These are phyloP conservation scores for Metalampra italica DNA, from an alignment of 2,888 invertebrate genomes.

Conservation along the genomic window DNA sequence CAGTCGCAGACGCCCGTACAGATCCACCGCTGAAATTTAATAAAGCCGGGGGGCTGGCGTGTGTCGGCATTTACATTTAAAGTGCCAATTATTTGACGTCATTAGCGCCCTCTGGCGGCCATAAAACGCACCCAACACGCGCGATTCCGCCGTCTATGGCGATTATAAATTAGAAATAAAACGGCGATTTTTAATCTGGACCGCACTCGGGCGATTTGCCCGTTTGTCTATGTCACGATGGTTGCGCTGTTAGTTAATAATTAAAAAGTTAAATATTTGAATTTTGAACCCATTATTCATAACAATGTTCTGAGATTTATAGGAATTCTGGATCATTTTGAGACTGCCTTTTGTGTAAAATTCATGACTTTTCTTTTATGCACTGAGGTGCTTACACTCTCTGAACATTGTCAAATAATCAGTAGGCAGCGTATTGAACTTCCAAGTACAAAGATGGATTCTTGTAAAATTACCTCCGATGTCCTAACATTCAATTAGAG, in stretches of 20 bases:
- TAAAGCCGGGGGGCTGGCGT: constrained; percentile 60
- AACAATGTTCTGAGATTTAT: too few species aligned
- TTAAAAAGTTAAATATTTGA: constrained; percentile 9
- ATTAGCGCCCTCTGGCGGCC: constrained; percentile 71
- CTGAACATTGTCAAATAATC: too few species aligned
- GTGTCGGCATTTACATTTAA: constrained; percentile 77
- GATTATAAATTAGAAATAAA: constrained; percentile 71
- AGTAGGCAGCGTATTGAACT: too few species aligned
- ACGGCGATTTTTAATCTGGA: constrained; percentile 63
- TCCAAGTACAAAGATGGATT: too few species aligned
- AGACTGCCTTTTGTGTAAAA: too few species aligned
- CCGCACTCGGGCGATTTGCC: constrained; percentile 25
- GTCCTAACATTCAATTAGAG: too few species aligned
- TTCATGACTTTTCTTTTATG: too few species aligned
- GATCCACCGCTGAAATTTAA: constrained; percentile 62
- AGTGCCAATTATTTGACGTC: constrained; percentile 77
- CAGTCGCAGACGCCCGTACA: constrained; percentile 16
- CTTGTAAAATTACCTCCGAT: too few species aligned
- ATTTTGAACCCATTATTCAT: not conserved
- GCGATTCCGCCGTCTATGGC: constrained; percentile 47
- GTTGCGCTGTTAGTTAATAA: constrained; percentile 12
- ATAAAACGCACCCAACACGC: constrained; percentile 76
- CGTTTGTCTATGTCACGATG: constrained; percentile 25
- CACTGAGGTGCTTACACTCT: too few species aligned
- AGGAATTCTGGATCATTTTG: too few species aligned